phyloP scores from a whole-genome alignment of 2,113 vertebrate genomes.

The Leiothrix lutea region DNA sequence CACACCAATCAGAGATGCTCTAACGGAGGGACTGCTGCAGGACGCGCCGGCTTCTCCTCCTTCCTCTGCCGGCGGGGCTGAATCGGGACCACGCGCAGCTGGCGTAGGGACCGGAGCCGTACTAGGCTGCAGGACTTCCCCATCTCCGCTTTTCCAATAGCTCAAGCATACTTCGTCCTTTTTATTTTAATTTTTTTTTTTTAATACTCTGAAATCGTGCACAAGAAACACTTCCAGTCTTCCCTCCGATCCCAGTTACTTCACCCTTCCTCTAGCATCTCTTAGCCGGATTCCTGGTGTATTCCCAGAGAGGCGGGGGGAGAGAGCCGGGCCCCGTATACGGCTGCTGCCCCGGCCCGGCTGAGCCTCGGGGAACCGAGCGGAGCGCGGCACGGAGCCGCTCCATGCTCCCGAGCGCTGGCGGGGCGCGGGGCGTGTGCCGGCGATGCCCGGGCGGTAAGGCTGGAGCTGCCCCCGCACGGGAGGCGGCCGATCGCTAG shows the following conservation, averaged over 20 bases:
- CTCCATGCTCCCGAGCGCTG: slow-evolving; percentile 63
- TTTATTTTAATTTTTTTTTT: background rate
- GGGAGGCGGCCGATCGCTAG: slow-evolving; percentile 72
- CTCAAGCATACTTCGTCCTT: background rate
- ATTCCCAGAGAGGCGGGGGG: background rate
- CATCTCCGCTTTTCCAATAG: background rate
- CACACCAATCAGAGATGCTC: slow-evolving; percentile 56
- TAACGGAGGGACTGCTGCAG: slow-evolving; percentile 39
- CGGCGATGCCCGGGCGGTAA: slow-evolving; percentile 79
- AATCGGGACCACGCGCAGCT: background rate
- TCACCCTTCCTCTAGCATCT: background rate
- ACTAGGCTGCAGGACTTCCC: background rate
- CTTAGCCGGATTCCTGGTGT: background rate
- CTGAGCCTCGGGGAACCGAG: background rate
- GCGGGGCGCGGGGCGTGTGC: slow-evolving; percentile 72
- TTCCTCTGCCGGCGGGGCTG: background rate
- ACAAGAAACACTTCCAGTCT: background rate
- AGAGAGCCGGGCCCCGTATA: background rate
- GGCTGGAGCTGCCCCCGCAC: slow-evolving; percentile 56
- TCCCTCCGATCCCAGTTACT: background rate
- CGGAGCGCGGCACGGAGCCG: background rate
- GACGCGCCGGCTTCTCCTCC: background rate
- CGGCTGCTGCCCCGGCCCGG: background rate
- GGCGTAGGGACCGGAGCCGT: background rate
- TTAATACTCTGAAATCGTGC: background rate